Evolutionary conservation across 2,113 vertebrate species (phyloP), one percentile per base, ranked within the genome.

Genomic region (Xiphias gladius): DNA sequence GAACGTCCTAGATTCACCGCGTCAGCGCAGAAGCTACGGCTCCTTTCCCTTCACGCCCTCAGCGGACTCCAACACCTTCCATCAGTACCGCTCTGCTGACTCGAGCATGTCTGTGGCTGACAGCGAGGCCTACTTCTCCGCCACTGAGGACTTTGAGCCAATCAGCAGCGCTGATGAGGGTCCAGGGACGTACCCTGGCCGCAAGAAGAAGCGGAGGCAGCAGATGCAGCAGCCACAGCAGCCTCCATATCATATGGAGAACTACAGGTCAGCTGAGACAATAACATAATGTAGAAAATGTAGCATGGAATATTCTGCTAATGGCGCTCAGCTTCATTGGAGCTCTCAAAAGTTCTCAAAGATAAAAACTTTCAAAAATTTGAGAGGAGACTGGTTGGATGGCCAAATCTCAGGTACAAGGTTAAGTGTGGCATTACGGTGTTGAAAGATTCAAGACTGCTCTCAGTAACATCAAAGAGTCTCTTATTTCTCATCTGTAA

Each of bases 41-140:
- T 99, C 98, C 2, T 99, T 99, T 70, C 98, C 98, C 0, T 99
- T 98, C 83, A 98, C 98, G 0, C 97, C 98, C 0, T 99, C 98
- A 24, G 97, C 97, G 0, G 98, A 99, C 88, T 99, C 98, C 1
- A 97, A 95, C 91, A 98, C 98, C 0, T 99, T 99, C 92, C 98
- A 98, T 88, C 98, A 99, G 59, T 99, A 99, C 91, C 97, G 97
- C 71, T 99, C 97, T 0, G 97, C 98, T 64, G 98, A 98, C 86
- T 99, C 98, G 72, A 99, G 97, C 73, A 98, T 98, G 97, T 99
- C 98, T 0, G 95, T 99, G 91, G 98, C 97, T 1, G 98, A 99
- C 65, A 99, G 98, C 0, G 98, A 99, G 95, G 98, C 98, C 74
- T 99, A 99, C 91, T 99, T 98, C 88, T 99, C 98, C 1, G 98